Percentiles rank a stretch among this genome's conserved stretches.
Conservation (phyloP, 2,888 invertebrate species). For the Seira sanloemensis region DNA sequence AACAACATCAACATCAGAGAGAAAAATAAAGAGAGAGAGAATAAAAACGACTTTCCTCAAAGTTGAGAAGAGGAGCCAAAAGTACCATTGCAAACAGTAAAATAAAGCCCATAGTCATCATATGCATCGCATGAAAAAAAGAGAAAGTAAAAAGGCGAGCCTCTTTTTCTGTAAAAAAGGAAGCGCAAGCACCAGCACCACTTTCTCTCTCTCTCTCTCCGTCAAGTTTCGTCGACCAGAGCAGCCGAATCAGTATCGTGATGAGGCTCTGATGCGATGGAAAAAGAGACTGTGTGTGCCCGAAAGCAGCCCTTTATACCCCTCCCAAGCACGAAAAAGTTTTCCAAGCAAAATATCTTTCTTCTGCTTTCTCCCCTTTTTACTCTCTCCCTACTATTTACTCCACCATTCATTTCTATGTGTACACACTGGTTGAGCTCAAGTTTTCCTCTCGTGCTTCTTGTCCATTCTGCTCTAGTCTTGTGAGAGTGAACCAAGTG, state of each 20-base stretch:
- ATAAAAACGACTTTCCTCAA: slow-evolving; percentile 23
- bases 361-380: slow-evolving; percentile 35
- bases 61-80: slow-evolving; percentile 56
- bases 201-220: slow-evolving; percentile 49
- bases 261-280: slow-evolving; percentile 12
- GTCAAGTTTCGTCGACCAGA: slow-evolving; percentile 60
- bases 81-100: slow-evolving; percentile 52
- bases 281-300: slow-evolving; percentile 36
- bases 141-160: slow-evolving; percentile 21
- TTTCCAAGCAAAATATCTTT: neutral
- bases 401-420: slow-evolving; percentile 42
- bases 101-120: neutral
- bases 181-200: slow-evolving; percentile 31
- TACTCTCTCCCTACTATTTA: slow-evolving; percentile 32
- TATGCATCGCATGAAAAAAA: too few relatives aligned
- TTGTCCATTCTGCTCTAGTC: slow-evolving; percentile 34
- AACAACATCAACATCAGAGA: slow-evolving; percentile 43
- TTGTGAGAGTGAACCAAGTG: slow-evolving; percentile 44
- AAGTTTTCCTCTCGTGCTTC: slow-evolving; percentile 56
- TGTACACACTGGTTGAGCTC: slow-evolving; percentile 30
- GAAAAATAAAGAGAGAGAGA: neutral
- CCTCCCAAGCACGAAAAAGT: slow-evolving; percentile 48
- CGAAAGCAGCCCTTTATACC: slow-evolving; percentile 55
- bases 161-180: slow-evolving; percentile 15
- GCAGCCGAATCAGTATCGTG: slow-evolving; percentile 57